These are phyloP conservation scores for Dryobota labecula DNA, from an alignment of 2,888 invertebrate genomes.

Conservation along the genomic window DNA sequence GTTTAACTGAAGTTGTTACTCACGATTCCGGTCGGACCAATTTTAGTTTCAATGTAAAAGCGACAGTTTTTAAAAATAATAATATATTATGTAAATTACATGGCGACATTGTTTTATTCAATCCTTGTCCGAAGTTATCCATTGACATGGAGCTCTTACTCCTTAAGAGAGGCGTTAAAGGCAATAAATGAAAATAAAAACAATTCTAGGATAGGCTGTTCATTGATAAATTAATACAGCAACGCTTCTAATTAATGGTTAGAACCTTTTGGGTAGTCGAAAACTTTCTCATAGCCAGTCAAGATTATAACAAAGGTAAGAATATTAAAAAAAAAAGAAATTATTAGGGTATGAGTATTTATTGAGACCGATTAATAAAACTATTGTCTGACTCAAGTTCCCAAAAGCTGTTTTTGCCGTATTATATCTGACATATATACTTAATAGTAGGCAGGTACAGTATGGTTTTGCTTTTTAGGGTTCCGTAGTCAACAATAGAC, in stretches of 20 bases:
- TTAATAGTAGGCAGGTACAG: background rate
- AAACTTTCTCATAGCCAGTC: background rate
- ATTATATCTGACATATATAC: background rate
- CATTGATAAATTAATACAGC: background rate
- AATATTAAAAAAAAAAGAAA: background rate
- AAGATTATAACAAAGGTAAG: background rate
- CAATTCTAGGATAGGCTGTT: background rate
- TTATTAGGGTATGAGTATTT: background rate
- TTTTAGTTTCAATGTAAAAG: slow-evolving; percentile 84
- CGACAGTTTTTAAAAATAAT: slow-evolving; percentile 87
- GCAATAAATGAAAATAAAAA: background rate
- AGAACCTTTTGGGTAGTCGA: background rate
- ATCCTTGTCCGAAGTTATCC: background rate
- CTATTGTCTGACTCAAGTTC: background rate
- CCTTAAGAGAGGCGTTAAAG: too few species aligned
- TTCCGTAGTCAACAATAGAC: too few species aligned
- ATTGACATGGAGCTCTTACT: background rate
- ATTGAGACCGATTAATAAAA: background rate
- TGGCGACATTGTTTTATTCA: slow-evolving; percentile 74
- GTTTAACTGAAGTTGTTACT: slow-evolving; percentile 80
- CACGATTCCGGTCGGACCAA: slow-evolving; percentile 86
- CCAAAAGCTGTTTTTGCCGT: background rate
- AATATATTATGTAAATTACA: slow-evolving; percentile 87
- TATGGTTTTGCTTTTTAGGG: background rate
- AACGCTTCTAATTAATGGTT: background rate